These are phyloP conservation scores for Seriola dumerili DNA, from an alignment of 2,113 vertebrate species.

Conservation along the genomic window DNA sequence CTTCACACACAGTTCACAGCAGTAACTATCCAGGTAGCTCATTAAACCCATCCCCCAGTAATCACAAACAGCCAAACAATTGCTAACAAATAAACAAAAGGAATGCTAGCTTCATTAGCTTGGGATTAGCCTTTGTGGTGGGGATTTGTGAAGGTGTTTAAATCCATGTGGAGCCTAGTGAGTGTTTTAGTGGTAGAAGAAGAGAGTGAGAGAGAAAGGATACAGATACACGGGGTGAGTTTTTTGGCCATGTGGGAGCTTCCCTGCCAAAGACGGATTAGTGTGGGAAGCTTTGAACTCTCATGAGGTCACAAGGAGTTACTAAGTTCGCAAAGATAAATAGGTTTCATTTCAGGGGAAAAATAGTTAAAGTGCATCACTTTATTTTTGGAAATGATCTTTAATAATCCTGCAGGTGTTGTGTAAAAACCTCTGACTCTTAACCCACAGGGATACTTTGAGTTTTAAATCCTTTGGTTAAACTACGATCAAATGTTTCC, in stretches of 20 bases:
- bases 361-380: background rate
- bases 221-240: background rate
- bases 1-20: slow-evolving; percentile 10
- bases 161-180: background rate
- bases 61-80: slow-evolving; percentile 20
- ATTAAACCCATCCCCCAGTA: background rate
- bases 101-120: slow-evolving; percentile 42
- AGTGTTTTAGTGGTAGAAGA: slow-evolving; percentile 5
- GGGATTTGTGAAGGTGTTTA: slow-evolving; percentile 9
- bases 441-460: background rate
- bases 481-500: background rate
- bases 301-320: slow-evolving; percentile 25
- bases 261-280: slow-evolving; percentile 6
- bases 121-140: slow-evolving; percentile 16
- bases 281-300: slow-evolving; percentile 36
- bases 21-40: background rate
- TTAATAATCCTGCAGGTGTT: slow-evolving; percentile 6
- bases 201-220: background rate
- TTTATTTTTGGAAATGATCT: slow-evolving; percentile 8
- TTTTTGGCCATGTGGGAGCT: slow-evolving; percentile 18
- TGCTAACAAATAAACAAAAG: slow-evolving; percentile 15
- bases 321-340: background rate
- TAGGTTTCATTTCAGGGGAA: slow-evolving; percentile 15
- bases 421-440: background rate
- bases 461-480: background rate